Evolutionary conservation across 2,888 invertebrate species (phyloP).

Genomic region (Drosophila anceps): DNA sequence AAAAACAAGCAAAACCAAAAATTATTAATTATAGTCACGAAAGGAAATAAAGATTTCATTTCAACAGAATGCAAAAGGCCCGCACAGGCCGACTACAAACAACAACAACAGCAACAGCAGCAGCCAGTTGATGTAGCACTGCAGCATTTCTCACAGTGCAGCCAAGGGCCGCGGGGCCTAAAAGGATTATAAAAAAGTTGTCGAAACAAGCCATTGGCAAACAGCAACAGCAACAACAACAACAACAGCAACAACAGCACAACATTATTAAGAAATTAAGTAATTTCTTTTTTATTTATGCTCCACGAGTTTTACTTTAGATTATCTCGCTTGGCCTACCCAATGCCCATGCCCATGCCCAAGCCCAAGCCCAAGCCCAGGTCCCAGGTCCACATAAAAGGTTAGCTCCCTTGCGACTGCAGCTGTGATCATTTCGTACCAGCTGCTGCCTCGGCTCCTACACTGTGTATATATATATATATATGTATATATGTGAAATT

Average conservation of each 20-base stretch:
- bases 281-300: constrained; percentile 81
- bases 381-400: constrained; percentile 57
- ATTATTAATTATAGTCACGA: constrained; percentile 84
- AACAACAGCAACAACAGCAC: constrained; percentile 25
- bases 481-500: constrained; percentile 60
- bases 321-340: constrained; percentile 63
- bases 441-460: constrained; percentile 26
- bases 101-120: constrained; percentile 25
- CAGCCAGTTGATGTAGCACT: constrained; percentile 60
- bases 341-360: constrained; percentile 7
- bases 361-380: background rate
- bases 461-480: constrained; percentile 11
- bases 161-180: constrained; percentile 63
- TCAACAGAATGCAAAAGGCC: constrained; percentile 79
- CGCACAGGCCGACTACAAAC: constrained; percentile 49
- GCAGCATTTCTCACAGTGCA: constrained; percentile 73
- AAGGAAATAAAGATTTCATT: constrained; percentile 83
- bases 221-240: constrained; percentile 38
- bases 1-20: constrained; percentile 62
- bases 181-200: constrained; percentile 81
- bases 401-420: constrained; percentile 71
- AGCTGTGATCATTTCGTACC: constrained; percentile 61
- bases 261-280: constrained; percentile 81
- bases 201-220: constrained; percentile 77
- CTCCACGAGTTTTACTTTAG: constrained; percentile 81